phyloP scores from a whole-genome alignment of 2,797 vertebrate genomes.

The Smutsia temminckii region DNA sequence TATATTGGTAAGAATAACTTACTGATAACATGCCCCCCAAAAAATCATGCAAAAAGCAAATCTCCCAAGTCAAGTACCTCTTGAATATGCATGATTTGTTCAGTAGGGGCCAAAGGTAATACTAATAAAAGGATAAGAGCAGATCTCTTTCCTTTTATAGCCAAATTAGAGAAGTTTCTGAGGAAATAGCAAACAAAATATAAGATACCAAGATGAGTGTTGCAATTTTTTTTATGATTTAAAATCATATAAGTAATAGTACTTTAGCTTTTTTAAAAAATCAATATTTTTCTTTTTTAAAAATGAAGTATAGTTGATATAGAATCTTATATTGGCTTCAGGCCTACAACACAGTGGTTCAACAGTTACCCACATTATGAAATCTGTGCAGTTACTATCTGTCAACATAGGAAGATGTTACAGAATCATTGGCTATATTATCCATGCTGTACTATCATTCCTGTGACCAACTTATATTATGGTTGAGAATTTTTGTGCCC shows the following conservation, averaged over 20 bases:
- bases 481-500: too few relatives aligned
- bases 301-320: too few relatives aligned
- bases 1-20: not conserved
- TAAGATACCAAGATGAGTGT: not conserved
- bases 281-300: too few relatives aligned
- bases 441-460: too few relatives aligned
- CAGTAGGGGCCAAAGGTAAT: not conserved
- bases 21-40: not conserved
- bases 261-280: not conserved
- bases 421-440: too few relatives aligned
- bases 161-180: not conserved
- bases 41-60: not conserved
- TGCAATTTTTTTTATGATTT: constrained; percentile 30
- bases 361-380: too few relatives aligned
- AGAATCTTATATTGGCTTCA: too few relatives aligned
- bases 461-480: too few relatives aligned
- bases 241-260: not conserved
- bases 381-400: too few relatives aligned
- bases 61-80: not conserved
- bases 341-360: too few relatives aligned
- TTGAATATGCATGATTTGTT: not conserved
- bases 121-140: not conserved
- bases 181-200: not conserved
- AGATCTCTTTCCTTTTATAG: not conserved
- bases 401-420: too few relatives aligned